Base-by-base conservation (phyloP, 2,888 invertebrate genomes). In the Ochropleura plecta region DNA sequence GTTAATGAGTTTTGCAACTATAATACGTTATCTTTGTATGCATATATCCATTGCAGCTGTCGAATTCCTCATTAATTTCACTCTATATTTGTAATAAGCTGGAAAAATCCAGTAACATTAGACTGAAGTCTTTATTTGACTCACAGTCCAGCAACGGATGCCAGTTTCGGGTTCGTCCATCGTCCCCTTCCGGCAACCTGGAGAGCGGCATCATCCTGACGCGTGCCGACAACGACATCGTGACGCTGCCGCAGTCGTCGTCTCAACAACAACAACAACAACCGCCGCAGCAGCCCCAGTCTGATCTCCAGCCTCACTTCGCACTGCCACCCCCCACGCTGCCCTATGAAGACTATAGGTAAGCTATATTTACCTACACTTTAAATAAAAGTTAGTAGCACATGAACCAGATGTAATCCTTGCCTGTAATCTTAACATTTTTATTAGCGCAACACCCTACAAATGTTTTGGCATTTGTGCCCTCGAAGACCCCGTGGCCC, bases 311-410 rank as follows among this genome's bases (percentile, higher is more conserved):
- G 82, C 91, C 94, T 67, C 93, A 93, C 87, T 94, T 94, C 88
- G 91, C 93, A 30, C 91, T 93, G 83, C 94, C 93, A 55, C 92
- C 93, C 20, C 93, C 94, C 78, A 92, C 93, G 74, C 85, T 92
- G 78, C 90, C 93, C 74, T 93, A 92, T 81, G 94, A 94, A 82
- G 94, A 94, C 83, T 95, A 93, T 85, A 93, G 95, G 77, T 77
- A 57, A 0, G n/a, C 12, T 46, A 44, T 7, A 18, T 57, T 55
- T 55, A 55, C 12, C 1, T 20, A 20, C 12, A 20, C 20, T 20
- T 55, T 2, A 12, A 20, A 53, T 30, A 20, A 14, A 57, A 57
- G 14, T 14, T 14, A 30, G 10, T 57, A 57, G 7, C 30, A 30
- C 7, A 6, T 30, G 9, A 53, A 53, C 53, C n/a, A 53, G 10